Evolutionary conservation across 2,888 invertebrate species (phyloP).

Genomic region (Drepana falcataria): DNA sequence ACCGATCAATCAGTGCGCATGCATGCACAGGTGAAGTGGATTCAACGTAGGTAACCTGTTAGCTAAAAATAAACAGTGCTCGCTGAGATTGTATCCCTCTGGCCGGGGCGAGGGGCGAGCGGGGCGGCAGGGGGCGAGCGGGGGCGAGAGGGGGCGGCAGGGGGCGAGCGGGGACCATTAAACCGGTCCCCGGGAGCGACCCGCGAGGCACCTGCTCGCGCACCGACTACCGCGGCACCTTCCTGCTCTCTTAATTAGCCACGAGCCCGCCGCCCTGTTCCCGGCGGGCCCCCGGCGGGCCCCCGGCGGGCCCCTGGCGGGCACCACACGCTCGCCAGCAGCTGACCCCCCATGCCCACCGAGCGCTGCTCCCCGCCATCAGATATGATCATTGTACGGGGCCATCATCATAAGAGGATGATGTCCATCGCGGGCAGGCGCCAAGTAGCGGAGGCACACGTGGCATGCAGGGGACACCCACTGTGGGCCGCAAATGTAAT

Average conservation of each 20-base stretch:
- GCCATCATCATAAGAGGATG: too few relatives aligned
- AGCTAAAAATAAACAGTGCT: conserved; percentile 56
- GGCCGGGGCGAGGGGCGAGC: conserved; percentile 5
- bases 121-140: conserved; percentile 8
- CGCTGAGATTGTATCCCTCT: conserved; percentile 35
- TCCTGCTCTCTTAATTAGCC: neutral
- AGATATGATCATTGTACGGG: too few relatives aligned
- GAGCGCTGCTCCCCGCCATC: too few relatives aligned
- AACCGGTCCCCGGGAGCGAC: conserved; percentile 27
- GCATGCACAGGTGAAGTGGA: conserved; percentile 29
- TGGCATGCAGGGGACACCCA: too few relatives aligned
- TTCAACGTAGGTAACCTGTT: conserved; percentile 46
- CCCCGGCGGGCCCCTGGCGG: too few relatives aligned
- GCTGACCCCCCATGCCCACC: too few relatives aligned
- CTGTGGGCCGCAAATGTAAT: too few relatives aligned
- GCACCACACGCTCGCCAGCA: too few relatives aligned
- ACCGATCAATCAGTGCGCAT: conserved; percentile 12
- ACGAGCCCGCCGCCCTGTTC: too few relatives aligned
- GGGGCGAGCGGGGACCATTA: conserved; percentile 18
- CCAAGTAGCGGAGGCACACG: too few relatives aligned
- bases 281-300: too few relatives aligned
- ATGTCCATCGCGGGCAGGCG: too few relatives aligned
- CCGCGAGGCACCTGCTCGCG: conserved; percentile 3
- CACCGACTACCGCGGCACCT: conserved; percentile 5
- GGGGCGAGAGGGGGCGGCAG: conserved; percentile 9